Percentiles rank a stretch among this genome's conserved stretches.
These are phyloP conservation scores for Gobio occitaniae DNA, from an alignment of 2,797 vertebrate genomes.

Conservation along the genomic window DNA sequence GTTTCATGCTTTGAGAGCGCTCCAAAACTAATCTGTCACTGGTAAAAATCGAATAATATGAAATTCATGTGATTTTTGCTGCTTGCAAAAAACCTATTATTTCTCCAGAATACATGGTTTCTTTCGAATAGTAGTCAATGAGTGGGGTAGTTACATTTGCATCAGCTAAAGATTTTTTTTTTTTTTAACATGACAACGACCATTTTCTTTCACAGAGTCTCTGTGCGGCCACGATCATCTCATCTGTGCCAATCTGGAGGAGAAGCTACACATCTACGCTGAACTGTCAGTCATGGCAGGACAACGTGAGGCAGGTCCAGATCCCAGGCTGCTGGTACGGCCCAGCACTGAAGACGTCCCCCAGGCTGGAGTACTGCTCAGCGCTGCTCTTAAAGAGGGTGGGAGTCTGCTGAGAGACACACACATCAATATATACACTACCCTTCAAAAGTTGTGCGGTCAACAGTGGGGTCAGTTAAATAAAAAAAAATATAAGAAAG, in stretches of 20 bases:
- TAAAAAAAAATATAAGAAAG: too few relatives aligned
- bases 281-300: conserved; percentile 79
- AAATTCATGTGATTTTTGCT: too few relatives aligned
- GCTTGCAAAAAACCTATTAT: neutral
- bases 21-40: neutral
- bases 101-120: neutral
- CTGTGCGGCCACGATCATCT: conserved; percentile 89
- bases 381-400: conserved; percentile 90
- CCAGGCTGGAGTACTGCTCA: conserved; percentile 81
- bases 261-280: conserved; percentile 87
- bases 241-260: conserved; percentile 90
- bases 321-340: conserved; percentile 85
- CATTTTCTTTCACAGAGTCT: conserved; percentile 78
- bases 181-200: neutral
- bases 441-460: neutral
- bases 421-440: neutral
- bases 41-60: neutral
- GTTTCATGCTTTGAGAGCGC: neutral
- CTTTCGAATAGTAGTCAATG: neutral
- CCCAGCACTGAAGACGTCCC: conserved; percentile 83
- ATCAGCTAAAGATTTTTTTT: neutral
- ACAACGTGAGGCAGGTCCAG: conserved; percentile 63
- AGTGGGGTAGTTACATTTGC: neutral
- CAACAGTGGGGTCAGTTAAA: neutral
- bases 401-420: conserved; percentile 52